Evolutionary conservation across 1,140 invertebrate species (phyloP), one percentile per base, ranked within the genome.

Genomic region (Nephila pilipes): DNA sequence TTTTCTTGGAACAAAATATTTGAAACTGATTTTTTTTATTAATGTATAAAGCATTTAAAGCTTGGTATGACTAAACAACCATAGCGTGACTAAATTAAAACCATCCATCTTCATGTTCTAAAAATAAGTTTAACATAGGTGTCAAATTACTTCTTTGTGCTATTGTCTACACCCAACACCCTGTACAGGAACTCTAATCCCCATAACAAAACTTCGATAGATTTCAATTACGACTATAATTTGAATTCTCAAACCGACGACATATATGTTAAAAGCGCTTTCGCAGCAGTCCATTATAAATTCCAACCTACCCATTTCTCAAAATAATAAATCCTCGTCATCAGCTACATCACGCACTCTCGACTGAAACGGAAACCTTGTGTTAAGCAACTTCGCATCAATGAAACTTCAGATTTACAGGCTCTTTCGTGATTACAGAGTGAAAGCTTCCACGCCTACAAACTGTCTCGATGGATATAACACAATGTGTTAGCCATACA

Each of bases 391-490:
- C 69, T 16, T 14, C 14, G 65, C 32, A 75, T 75, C 69, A 75
- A 75, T 75, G 69, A 75, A 75, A 75, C 18, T 75, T 29, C 69
- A 75, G 69, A 75, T 75, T 75, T 75, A 75, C 69, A 32, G 69
- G 25, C 69, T 25, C 29, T 36, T 75, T 75, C 69, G 69, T 75
- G 69, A 75, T 16, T 32, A 29, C 32, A 18, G 69, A 75, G 69
- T 75, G 69, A 75, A 75, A 75, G 69, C 69, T 16, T 36, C 69
- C 29, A 75, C 69, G 69, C 69, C 69, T 36, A 75, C 69, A 32
- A 16, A 32, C 25, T 36, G 29, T 25, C 63, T 65, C 63, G 25
- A 65, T 65, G 25, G 63, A 65, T 29, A 29, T 2, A 22, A 32
- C 25, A 36, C 69, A 75, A 75, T 22, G 38, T 22, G 81, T 46